Evolutionary conservation across 2,888 invertebrate species (phyloP).

Genomic region (Ypsolopha sequella): DNA sequence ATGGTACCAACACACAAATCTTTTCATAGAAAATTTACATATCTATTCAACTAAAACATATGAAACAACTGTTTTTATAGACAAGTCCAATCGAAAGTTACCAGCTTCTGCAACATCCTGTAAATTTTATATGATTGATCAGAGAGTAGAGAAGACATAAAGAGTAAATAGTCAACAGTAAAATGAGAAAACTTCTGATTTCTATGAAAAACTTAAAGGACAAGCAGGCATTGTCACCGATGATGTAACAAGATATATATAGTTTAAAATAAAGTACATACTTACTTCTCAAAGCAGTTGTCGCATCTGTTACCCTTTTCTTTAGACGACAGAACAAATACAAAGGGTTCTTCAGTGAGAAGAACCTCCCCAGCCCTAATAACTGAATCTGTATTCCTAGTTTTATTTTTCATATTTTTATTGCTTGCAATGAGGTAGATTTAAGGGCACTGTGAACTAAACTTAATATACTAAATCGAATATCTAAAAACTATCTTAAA

Average conservation of each 20-base stretch:
- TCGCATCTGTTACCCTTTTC: slow-evolving; percentile 81
- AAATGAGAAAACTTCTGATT: no score
- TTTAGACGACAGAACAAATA: slow-evolving; percentile 77
- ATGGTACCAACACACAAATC: no score
- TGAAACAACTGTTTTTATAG: no score
- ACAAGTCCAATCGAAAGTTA: no score
- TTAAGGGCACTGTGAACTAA: background rate
- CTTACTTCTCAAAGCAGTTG: slow-evolving; percentile 80
- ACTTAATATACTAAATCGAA: background rate
- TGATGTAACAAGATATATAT: no score
- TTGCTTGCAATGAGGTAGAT: background rate
- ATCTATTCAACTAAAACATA: no score
- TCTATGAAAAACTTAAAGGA: background rate
- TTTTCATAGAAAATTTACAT: no score
- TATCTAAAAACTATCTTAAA: background rate
- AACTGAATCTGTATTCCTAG: slow-evolving; percentile 36
- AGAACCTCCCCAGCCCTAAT: slow-evolving; percentile 77
- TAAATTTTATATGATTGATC: no score
- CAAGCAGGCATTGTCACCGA: background rate
- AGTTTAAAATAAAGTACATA: slow-evolving; percentile 6
- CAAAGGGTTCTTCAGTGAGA: slow-evolving; percentile 81
- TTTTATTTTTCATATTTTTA: slow-evolving; percentile 45
- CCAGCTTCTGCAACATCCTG: no score
- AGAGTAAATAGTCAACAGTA: no score
- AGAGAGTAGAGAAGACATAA: background rate